phyloP scores from a whole-genome alignment of 2,797 vertebrate genomes.

The Muraenolepis orangiensis region DNA sequence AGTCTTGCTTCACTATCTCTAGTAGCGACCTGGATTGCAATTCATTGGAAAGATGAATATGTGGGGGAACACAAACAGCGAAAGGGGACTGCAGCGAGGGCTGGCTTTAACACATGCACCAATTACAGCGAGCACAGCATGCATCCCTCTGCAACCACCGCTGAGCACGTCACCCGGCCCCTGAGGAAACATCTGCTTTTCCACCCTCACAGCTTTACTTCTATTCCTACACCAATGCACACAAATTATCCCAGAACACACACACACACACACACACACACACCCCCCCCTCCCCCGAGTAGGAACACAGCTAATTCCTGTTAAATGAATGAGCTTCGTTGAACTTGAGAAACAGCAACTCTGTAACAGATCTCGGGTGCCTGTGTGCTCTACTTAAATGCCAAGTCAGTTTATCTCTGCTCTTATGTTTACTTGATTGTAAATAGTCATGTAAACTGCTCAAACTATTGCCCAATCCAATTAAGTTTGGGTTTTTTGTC shows the following conservation, averaged over 20 bases:
- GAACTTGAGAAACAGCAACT: slow-evolving; percentile 13
- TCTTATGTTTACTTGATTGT: background rate
- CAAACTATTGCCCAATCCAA: too few relatives aligned
- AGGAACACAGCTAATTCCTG: slow-evolving; percentile 5
- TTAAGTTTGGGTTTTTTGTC: background rate
- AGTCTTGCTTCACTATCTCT: slow-evolving; percentile 38
- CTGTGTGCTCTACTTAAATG: background rate
- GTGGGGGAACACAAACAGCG: slow-evolving; percentile 52
- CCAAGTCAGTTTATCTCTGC: background rate
- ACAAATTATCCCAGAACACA: background rate
- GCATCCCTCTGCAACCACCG: slow-evolving; percentile 58
- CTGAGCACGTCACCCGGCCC: slow-evolving; percentile 51
- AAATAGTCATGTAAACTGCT: background rate
- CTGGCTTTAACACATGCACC: slow-evolving; percentile 63
- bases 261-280: slow-evolving; percentile 13
- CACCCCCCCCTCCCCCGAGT: slow-evolving; percentile 6
- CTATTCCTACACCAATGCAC: slow-evolving; percentile 12
- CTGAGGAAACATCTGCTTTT: slow-evolving; percentile 71
- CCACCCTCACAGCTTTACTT: slow-evolving; percentile 39
- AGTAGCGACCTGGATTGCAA: slow-evolving; percentile 45
- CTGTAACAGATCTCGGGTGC: slow-evolving; percentile 4
- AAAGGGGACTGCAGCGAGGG: slow-evolving; percentile 48
- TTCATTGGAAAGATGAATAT: slow-evolving; percentile 48
- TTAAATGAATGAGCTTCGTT: slow-evolving; percentile 10
- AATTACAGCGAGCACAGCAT: slow-evolving; percentile 63